phyloP scores from a whole-genome alignment of 2,113 vertebrate species.

The Mastomys natalensis region DNA sequence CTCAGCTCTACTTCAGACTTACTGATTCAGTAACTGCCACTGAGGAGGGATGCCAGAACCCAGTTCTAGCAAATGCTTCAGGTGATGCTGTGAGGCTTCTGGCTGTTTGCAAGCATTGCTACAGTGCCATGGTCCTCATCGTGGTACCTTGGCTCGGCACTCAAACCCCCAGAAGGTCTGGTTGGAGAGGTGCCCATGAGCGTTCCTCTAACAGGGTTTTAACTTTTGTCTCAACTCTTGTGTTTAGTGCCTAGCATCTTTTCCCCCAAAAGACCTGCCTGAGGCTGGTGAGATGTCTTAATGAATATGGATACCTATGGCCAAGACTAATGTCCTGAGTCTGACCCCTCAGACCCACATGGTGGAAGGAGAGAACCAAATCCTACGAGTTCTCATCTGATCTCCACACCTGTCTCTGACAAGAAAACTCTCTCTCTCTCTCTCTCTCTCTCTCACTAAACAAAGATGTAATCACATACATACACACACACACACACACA shows the following conservation, averaged over 20 bases:
- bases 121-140: background rate
- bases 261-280: background rate
- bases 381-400: background rate
- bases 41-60: background rate
- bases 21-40: background rate
- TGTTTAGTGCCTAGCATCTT: background rate
- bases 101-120: background rate
- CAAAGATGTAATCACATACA: background rate
- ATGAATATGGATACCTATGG: background rate
- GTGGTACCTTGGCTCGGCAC: background rate
- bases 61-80: background rate
- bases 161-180: background rate
- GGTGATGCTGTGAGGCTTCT: background rate
- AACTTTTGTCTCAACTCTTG: background rate
- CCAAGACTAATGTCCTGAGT: background rate
- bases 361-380: background rate
- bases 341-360: fast-evolving
- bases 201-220: background rate
- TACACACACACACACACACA: background rate
- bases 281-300: background rate
- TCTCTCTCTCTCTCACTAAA: background rate
- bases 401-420: background rate
- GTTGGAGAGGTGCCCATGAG: background rate
- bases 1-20: background rate
- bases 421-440: no score